Conservation (phyloP, 64 coral and sea anemone genomes). For the Montipora foliosa region DNA sequence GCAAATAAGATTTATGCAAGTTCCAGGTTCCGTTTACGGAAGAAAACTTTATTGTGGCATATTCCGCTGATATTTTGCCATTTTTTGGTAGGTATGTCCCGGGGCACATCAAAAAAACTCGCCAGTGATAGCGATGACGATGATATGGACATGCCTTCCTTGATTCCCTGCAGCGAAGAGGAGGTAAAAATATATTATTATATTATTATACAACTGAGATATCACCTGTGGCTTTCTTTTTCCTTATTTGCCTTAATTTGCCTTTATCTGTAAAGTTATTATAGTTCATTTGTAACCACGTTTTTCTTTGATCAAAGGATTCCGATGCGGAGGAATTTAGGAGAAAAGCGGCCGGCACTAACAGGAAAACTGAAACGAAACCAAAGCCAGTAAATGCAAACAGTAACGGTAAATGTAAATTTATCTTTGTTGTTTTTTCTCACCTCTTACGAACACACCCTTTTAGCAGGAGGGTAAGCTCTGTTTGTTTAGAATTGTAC, state of each 20-base stretch:
- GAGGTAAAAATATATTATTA: slow-evolving; percentile 1
- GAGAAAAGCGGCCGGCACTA: not conserved
- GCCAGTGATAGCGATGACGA: not conserved
- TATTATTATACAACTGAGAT: no score
- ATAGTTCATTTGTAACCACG: not conserved
- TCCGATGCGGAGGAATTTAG: not conserved
- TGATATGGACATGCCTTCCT: not conserved
- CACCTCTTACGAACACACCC: not conserved
- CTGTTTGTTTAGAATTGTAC: not conserved
- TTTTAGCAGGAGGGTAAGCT: not conserved
- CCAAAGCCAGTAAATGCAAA: not conserved
- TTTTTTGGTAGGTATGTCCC: not conserved
- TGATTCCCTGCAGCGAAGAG: slow-evolving; percentile 26
- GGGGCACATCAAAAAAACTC: not conserved
- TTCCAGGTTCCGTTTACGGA: not conserved
- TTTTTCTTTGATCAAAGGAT: slow-evolving; percentile 7
- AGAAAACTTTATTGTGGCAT: no score
- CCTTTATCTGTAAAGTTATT: no score
- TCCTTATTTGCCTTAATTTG: not conserved
- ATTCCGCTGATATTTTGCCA: not conserved
- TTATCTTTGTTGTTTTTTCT: not conserved
- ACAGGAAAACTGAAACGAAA: not conserved
- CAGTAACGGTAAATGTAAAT: not conserved
- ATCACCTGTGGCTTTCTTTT: not conserved
- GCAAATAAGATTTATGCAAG: not conserved